These are phyloP conservation scores for Diorhabda sublineata DNA, from an alignment of 1,140 invertebrate species.

Conservation along the genomic window DNA sequence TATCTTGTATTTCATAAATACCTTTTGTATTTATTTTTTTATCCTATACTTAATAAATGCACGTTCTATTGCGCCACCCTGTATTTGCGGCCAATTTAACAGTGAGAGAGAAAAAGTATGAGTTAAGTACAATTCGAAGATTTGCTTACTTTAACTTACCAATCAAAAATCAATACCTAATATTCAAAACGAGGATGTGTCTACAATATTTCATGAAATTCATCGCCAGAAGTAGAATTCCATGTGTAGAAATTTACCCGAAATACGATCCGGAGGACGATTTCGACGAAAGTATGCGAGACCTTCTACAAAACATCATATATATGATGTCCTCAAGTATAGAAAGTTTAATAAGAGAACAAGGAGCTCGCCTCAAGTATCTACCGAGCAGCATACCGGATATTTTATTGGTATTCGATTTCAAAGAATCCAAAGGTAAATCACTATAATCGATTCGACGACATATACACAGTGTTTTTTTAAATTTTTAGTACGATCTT, in stretches of 20 bases:
- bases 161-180: too few species aligned
- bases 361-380: constrained; percentile 86
- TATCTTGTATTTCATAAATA: too few species aligned
- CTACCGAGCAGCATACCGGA: constrained; percentile 78
- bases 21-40: too few species aligned
- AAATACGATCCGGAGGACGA: constrained; percentile 62
- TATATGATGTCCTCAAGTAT: constrained; percentile 70
- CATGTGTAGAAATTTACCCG: constrained; percentile 65
- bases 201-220: constrained; percentile 84
- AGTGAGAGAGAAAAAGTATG: too few species aligned
- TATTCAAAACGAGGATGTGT: constrained; percentile 77
- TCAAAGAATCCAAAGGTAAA: constrained; percentile 65
- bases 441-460: too few species aligned
- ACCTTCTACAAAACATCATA: constrained; percentile 70
- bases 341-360: constrained; percentile 67
- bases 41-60: too few species aligned
- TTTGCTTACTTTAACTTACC: too few species aligned
- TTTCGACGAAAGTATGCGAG: constrained; percentile 67
- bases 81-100: too few species aligned
- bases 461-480: neutral
- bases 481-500: constrained; percentile 50
- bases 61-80: too few species aligned
- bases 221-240: constrained; percentile 72
- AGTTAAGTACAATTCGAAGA: too few species aligned
- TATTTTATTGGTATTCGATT: constrained; percentile 73